These are phyloP conservation scores for Takifugu bimaculatus DNA, from an alignment of 2,113 vertebrate species.

Conservation along the genomic window DNA sequence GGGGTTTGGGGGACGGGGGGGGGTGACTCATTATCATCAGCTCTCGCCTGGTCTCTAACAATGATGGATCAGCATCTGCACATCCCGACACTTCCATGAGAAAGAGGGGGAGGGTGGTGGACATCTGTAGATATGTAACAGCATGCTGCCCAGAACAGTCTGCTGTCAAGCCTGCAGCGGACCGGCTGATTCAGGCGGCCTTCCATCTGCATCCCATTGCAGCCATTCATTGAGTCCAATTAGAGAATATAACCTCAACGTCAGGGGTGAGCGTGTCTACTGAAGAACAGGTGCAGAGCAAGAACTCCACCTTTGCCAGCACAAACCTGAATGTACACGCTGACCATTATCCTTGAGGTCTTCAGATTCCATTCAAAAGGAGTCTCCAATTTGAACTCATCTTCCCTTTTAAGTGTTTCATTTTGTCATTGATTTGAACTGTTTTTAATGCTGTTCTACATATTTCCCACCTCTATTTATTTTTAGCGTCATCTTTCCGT, in stretches of 20 bases:
- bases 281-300: slow-evolving; percentile 37
- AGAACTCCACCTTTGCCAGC: not conserved
- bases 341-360: no score
- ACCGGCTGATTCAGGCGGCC: slow-evolving; percentile 31
- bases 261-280: slow-evolving; percentile 5
- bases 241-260: slow-evolving; percentile 9
- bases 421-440: no score
- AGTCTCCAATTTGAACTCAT: no score
- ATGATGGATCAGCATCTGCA: slow-evolving; percentile 71
- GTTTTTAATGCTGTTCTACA: no score
- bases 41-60: slow-evolving; percentile 57
- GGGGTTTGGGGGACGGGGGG: slow-evolving; percentile 25
- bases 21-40: slow-evolving; percentile 43
- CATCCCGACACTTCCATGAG: slow-evolving; percentile 40
- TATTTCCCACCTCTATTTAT: no score
- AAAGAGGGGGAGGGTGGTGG: not conserved
- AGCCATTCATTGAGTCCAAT: slow-evolving; percentile 21
- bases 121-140: slow-evolving; percentile 50
- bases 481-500: no score
- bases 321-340: no score
- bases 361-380: no score
- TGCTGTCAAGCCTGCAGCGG: slow-evolving; percentile 36
- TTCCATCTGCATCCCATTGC: slow-evolving; percentile 48
- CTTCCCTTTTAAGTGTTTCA: no score
- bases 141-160: slow-evolving; percentile 29